These are phyloP conservation scores for Astropecten irregularis DNA, from an alignment of 53 echinoderm and acorn worm genomes.

Conservation along the genomic window DNA sequence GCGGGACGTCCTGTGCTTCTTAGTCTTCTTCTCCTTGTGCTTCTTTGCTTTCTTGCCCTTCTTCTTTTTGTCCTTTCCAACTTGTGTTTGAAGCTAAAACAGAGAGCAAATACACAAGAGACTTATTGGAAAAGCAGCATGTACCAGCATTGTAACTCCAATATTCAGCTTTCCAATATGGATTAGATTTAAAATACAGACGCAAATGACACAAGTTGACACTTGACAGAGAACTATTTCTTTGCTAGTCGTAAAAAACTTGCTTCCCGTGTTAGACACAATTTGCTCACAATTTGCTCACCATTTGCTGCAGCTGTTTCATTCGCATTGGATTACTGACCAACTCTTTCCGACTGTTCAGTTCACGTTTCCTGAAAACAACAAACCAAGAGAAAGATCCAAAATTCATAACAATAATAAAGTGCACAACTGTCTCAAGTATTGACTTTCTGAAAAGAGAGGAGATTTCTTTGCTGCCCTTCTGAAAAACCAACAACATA, in stretches of 20 bases:
- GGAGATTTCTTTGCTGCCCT: too few relatives aligned
- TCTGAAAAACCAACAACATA: too few relatives aligned
- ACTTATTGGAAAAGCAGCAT: background rate
- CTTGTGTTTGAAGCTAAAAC: conserved; percentile 75
- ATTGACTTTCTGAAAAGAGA: too few relatives aligned
- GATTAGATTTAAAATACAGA: too few relatives aligned
- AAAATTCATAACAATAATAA: background rate
- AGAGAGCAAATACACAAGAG: background rate
- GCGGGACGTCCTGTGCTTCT: conserved; percentile 73
- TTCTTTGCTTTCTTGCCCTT: conserved; percentile 70
- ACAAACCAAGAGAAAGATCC: background rate
- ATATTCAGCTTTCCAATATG: too few relatives aligned
- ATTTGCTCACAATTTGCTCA: too few relatives aligned
- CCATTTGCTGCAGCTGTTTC: conserved; percentile 95
- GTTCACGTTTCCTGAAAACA: conserved; percentile 80
- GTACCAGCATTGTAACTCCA: background rate
- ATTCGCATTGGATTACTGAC: conserved; percentile 92
- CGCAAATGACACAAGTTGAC: too few relatives aligned
- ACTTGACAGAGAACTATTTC: too few relatives aligned
- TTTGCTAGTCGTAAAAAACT: too few relatives aligned
- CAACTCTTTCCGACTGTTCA: conserved; percentile 79
- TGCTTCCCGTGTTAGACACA: too few relatives aligned
- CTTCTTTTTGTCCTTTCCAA: conserved; percentile 52
- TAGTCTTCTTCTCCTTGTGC: conserved; percentile 74
- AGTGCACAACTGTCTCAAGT: too few relatives aligned